Percentiles rank a stretch among this genome's conserved stretches.
phyloP scores from a whole-genome alignment of 2,113 vertebrate genomes.

The Cygnus atratus region DNA sequence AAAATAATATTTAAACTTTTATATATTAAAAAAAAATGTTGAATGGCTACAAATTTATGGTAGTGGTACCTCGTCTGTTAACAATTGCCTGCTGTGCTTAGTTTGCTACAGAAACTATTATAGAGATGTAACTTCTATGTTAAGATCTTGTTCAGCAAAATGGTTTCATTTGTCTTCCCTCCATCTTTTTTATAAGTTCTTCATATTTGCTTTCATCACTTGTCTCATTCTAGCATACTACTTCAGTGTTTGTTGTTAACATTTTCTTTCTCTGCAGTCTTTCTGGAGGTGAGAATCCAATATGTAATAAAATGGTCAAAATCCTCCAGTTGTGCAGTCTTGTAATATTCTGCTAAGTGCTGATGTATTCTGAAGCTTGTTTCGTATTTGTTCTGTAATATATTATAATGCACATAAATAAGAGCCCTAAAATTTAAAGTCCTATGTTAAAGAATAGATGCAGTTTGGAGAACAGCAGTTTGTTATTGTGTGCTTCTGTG shows the following conservation, averaged over 20 bases:
- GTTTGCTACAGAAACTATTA: neutral
- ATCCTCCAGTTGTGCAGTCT: neutral
- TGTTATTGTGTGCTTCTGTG: neutral
- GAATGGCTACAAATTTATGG: neutral
- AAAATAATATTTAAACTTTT: neutral
- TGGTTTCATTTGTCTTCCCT: neutral
- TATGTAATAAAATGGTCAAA: neutral
- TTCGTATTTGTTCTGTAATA: neutral
- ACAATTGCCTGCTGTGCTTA: neutral
- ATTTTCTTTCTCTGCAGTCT: neutral
- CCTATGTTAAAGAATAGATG: neutral
- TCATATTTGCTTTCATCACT: neutral
- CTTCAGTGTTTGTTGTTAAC: neutral
- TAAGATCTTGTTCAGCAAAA: neutral
- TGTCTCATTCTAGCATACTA: neutral
- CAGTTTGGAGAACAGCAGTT: neutral
- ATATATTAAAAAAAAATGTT: neutral
- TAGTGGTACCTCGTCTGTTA: rapidly evolving
- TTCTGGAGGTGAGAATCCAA: neutral
- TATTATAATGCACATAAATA: neutral
- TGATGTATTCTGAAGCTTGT: neutral
- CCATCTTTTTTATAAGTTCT: neutral
- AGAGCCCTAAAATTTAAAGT: neutral
- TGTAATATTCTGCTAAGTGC: neutral
- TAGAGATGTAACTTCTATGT: neutral